Percentiles rank a stretch among this genome's conserved stretches.
Evolutionary conservation across 2,797 vertebrate species (phyloP).

Genomic region (Ctenopoma multispine): DNA sequence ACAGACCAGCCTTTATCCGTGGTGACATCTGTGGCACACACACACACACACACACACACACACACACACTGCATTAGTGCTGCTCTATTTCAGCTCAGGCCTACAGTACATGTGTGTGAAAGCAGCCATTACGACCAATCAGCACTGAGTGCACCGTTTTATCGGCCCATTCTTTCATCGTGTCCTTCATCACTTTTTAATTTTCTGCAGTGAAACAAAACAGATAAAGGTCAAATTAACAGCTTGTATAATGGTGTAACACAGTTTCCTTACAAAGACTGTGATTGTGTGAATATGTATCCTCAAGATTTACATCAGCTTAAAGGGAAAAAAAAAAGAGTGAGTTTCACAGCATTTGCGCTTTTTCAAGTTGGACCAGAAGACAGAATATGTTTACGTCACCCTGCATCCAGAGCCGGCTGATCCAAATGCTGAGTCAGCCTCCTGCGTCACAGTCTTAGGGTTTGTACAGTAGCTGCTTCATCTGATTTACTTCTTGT

Average conservation of each 20-base stretch:
- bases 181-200: conserved; percentile 35
- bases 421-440: conserved; percentile 53
- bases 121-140: conserved; percentile 59
- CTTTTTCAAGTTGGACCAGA: not conserved
- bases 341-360: not conserved
- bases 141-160: conserved; percentile 17
- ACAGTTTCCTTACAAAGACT: not conserved
- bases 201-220: conserved; percentile 22
- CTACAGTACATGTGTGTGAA: conserved; percentile 23
- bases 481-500: conserved; percentile 1
- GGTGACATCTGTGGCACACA: conserved; percentile 71
- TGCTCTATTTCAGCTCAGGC: conserved; percentile 73
- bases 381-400: conserved; percentile 29
- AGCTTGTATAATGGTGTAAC: not conserved
- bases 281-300: not conserved
- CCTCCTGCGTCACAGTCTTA: conserved; percentile 33
- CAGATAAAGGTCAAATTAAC: not conserved
- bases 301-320: not conserved
- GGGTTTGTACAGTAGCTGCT: not conserved
- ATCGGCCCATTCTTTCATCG: conserved; percentile 36
- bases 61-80: conserved; percentile 65
- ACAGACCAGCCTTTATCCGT: conserved; percentile 71
- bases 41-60: conserved; percentile 42
- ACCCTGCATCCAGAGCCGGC: conserved; percentile 7
- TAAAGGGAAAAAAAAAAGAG: not conserved